A percentile compares a stretch with the other conserved stretches of the same genome.
Evolutionary conservation across 2,113 vertebrate genomes (phyloP).

Genomic region (Gnathonemus echidnorhynchus): DNA sequence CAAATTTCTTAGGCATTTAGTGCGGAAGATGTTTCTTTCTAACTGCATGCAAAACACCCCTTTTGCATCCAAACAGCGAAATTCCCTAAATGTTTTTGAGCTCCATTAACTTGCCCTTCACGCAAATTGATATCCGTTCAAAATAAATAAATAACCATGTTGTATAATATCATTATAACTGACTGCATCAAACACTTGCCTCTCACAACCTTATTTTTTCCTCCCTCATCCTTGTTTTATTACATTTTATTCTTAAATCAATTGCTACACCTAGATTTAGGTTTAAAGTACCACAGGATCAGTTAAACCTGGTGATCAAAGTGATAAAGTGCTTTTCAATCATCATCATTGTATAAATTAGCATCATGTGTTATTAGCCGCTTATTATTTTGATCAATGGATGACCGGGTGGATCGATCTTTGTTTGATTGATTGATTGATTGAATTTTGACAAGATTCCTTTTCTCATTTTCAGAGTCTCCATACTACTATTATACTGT

Average conservation of each 20-base stretch:
- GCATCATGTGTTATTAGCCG: background rate
- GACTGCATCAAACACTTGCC: background rate
- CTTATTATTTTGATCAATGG: background rate
- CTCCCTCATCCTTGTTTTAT: background rate
- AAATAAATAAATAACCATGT: background rate
- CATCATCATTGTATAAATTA: background rate
- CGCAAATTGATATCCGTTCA: background rate
- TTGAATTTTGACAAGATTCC: background rate
- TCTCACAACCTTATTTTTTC: background rate
- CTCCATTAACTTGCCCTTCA: conserved; percentile 3
- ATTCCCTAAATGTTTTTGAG: background rate
- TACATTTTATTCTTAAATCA: background rate
- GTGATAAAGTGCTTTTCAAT: background rate
- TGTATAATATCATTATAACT: conserved; percentile 8
- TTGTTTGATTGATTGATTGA: background rate
- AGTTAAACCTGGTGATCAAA: background rate
- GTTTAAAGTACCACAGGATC: background rate
- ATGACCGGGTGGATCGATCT: background rate
- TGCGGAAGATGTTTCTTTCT: background rate
- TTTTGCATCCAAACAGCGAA: background rate
- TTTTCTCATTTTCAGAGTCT: background rate
- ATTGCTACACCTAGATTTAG: background rate
- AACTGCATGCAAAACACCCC: background rate
- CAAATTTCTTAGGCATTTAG: background rate
- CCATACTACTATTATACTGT: background rate